Base-by-base conservation (phyloP, 2,888 invertebrate genomes). In the Pycnomerus fuliginosus region DNA sequence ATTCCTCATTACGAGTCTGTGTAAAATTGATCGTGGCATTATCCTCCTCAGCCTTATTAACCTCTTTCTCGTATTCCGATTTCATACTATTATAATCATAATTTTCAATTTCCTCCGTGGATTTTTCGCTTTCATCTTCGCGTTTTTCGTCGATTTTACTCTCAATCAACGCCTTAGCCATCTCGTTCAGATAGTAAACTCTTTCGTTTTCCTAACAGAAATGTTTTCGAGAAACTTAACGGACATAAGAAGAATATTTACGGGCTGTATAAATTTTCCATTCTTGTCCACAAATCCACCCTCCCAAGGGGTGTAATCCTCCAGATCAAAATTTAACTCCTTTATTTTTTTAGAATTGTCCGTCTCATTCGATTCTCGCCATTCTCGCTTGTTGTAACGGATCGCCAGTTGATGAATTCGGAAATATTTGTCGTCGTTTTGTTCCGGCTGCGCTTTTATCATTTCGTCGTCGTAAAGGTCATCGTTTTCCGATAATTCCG, bases 11-110 rank as follows among this genome's bases (percentile, higher is more conserved):
- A 42, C 68, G 67, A 2, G 61, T 61, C 8, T 73, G 66, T 0
- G 70, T 73, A 39, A 71, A 70, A 57, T 75, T 74, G 36, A 73
- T 63, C 2, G 71, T 72, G 20, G 70, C 55, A 24, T 72, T 74
- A 3, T 58, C 62, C 16, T 55, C 59, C 30, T 64, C 61, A 30
- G 67, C 62, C 13, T 52, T 52, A 16, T 64, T 53, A 27, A 65
- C 54, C 3, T 74, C 53, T 40, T 73, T 67, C 17, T 74, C 62
- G 50, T 80, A 81, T 53, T 79, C 77, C 3, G 64, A 60, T 44
- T 74, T 62, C 25, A 77, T 68, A 28, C 59, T 59, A 8, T 72
- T 61, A 40, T 76, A 76, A 58, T 75, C 68, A 44, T 76, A 76
- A 47, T 62, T 55, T 36, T 58, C 48, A n/a, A 45, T 48, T 24